Conservation (phyloP, 2,797 vertebrate genomes). For the Sebastes nivosus region DNA sequence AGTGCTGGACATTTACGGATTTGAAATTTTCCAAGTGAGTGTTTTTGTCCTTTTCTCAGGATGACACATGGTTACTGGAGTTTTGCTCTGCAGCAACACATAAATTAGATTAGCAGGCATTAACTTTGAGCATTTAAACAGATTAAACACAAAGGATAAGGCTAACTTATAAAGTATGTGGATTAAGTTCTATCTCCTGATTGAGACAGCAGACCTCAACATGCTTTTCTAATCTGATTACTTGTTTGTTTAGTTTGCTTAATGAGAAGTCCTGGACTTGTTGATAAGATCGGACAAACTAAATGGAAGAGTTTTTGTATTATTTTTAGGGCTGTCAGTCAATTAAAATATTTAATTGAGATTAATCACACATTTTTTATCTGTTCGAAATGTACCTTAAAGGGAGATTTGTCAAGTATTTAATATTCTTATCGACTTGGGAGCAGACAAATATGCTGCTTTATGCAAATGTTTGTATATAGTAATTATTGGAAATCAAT, state of each 20-base stretch:
- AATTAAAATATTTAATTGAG: too few relatives aligned
- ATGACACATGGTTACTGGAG: conserved; percentile 10
- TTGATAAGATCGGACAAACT: conserved; percentile 26
- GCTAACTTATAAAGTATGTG: conserved; percentile 57
- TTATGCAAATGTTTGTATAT: too few relatives aligned
- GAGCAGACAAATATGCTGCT: too few relatives aligned
- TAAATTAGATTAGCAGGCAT: conserved; percentile 58
- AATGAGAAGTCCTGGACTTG: conserved; percentile 16
- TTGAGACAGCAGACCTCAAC: conserved; percentile 58
- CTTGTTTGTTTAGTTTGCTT: conserved; percentile 51
- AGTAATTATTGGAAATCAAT: too few relatives aligned
- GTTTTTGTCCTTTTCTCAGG: neutral
- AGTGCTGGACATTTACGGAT: conserved; percentile 98
- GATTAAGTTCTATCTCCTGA: conserved; percentile 66
- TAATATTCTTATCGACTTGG: too few relatives aligned
- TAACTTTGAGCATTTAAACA: conserved; percentile 61
- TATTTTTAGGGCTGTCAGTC: neutral
- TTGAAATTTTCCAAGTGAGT: conserved; percentile 98
- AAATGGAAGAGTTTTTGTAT: neutral
- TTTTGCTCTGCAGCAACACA: conserved; percentile 19
- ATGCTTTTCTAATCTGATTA: conserved; percentile 70
- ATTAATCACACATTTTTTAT: too few relatives aligned
- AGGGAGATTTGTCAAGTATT: too few relatives aligned
- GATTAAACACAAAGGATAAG: conserved; percentile 65
- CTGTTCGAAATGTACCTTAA: too few relatives aligned